These are phyloP conservation scores for Triops longicaudatus DNA, from an alignment of 1,140 invertebrate species.

Conservation along the genomic window DNA sequence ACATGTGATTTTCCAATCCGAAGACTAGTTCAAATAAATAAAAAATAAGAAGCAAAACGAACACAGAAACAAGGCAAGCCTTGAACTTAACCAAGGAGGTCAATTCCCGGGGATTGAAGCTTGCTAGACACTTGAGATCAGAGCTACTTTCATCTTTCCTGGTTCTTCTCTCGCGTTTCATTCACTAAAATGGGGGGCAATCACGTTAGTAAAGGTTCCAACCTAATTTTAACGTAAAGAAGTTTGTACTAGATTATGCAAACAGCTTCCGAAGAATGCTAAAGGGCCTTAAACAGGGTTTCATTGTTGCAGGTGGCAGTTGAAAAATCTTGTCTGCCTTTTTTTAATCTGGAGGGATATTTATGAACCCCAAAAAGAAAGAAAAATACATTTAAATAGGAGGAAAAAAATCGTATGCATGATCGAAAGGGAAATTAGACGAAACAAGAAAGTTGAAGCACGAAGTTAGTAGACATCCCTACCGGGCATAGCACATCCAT, in stretches of 20 bases:
- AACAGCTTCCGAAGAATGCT: not conserved
- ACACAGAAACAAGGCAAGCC: too few species aligned
- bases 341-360: not conserved
- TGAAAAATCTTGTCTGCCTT: not conserved
- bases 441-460: not conserved
- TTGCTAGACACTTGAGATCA: not conserved
- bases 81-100: not conserved
- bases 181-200: not conserved
- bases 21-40: too few species aligned
- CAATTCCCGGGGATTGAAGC: not conserved
- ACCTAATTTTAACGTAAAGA: too few species aligned
- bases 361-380: too few species aligned
- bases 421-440: constrained; percentile 3
- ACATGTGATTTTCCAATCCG: not conserved
- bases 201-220: too few species aligned
- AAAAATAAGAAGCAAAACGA: not conserved
- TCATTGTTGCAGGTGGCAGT: not conserved
- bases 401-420: not conserved
- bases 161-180: not conserved
- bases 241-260: not conserved
- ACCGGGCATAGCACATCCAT: constrained; percentile 5
- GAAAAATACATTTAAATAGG: too few species aligned
- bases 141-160: not conserved
- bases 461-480: constrained; percentile 9
- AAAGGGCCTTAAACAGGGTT: not conserved